Evolutionary conservation across 2,888 invertebrate species (phyloP).

Genomic region (Lasius platythorax): DNA sequence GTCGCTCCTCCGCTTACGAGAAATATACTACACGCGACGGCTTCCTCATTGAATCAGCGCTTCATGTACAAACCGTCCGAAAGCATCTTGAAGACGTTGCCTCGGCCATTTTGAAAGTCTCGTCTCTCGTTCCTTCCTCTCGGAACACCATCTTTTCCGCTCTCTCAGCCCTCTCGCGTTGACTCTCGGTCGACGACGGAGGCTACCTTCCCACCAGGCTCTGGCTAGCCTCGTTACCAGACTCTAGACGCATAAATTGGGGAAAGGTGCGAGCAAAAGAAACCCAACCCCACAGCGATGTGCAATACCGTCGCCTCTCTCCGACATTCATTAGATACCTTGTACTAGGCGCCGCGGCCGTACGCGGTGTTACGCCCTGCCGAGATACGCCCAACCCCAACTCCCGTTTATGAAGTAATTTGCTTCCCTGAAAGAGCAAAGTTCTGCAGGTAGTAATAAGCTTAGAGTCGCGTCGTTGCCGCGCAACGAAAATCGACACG

Average conservation of each 20-base stretch:
- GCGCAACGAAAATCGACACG: slow-evolving; percentile 66
- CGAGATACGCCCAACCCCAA: slow-evolving; percentile 66
- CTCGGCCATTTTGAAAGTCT: slow-evolving; percentile 60
- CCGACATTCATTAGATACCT: slow-evolving; percentile 75
- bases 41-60: slow-evolving; percentile 47
- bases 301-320: slow-evolving; percentile 59
- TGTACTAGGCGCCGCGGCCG: slow-evolving; percentile 64
- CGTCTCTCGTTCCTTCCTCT: slow-evolving; percentile 32
- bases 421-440: slow-evolving; percentile 73
- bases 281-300: slow-evolving; percentile 47
- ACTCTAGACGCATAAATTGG: slow-evolving; percentile 77
- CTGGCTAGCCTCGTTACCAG: slow-evolving; percentile 69
- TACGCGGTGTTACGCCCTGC: slow-evolving; percentile 58
- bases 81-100: slow-evolving; percentile 40
- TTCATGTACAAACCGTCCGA: slow-evolving; percentile 41
- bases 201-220: slow-evolving; percentile 38
- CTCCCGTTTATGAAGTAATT: slow-evolving; percentile 76
- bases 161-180: slow-evolving; percentile 24
- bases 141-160: slow-evolving; percentile 21
- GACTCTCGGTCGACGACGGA: slow-evolving; percentile 43
- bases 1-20: slow-evolving; percentile 8
- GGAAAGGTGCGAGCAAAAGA: slow-evolving; percentile 69
- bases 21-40: slow-evolving; percentile 40
- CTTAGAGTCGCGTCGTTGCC: slow-evolving; percentile 69
- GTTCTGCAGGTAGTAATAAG: slow-evolving; percentile 75